phyloP scores from a whole-genome alignment of 1,140 invertebrate species.

The Brachionus sp. region DNA sequence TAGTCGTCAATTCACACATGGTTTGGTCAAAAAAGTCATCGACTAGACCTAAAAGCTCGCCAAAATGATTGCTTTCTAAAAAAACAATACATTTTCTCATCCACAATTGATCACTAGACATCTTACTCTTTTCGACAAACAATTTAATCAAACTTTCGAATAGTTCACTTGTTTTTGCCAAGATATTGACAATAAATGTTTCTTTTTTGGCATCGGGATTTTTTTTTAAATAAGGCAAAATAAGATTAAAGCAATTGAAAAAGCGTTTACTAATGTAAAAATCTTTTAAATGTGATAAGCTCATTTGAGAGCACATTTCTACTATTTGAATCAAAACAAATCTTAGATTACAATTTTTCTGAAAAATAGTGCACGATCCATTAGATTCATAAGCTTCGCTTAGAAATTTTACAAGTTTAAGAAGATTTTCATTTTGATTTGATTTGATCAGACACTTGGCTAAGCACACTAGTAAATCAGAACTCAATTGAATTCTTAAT shows the following conservation, averaged over 20 bases:
- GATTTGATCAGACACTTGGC: not conserved
- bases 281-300: not conserved
- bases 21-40: not conserved
- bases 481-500: not conserved
- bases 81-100: constrained; percentile 22
- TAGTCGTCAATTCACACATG: not conserved
- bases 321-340: not conserved
- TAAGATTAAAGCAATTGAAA: not conserved
- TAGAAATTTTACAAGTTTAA: not conserved
- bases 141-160: not conserved
- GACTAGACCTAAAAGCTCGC: not conserved
- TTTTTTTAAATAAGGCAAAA: not conserved
- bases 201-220: not conserved
- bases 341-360: not conserved
- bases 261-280: not conserved
- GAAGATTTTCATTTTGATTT: not conserved
- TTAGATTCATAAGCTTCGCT: not conserved
- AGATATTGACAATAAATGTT: not conserved
- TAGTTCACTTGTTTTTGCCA: not conserved
- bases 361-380: not conserved
- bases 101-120: not conserved
- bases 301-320: not conserved
- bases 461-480: not conserved
- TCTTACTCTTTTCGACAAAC: not conserved
- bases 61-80: not conserved